Conservation (phyloP, 2,113 vertebrate genomes). For the Atherinomorus stipes region DNA sequence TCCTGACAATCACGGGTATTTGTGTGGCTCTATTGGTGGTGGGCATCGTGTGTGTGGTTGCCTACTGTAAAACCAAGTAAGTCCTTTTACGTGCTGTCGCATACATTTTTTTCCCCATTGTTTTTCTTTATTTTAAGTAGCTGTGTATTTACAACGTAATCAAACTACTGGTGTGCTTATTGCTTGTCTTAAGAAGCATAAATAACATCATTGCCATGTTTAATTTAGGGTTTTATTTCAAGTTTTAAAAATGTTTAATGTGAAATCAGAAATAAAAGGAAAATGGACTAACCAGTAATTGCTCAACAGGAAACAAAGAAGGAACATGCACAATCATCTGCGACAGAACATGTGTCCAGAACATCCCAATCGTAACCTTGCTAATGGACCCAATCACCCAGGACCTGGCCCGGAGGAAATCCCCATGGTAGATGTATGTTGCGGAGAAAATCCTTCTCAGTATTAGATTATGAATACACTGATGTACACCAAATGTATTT, state of each 20-base stretch:
- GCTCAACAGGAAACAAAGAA: constrained; percentile 92
- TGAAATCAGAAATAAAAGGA: not conserved
- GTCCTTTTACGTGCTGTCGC: constrained; percentile 67
- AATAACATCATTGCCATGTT: not conserved
- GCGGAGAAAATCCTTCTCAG: constrained; percentile 16
- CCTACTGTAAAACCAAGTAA: constrained; percentile 99
- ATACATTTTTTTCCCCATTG: too few species aligned
- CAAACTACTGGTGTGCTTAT: too few species aligned
- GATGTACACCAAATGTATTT: constrained; percentile 22
- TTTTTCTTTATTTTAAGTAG: not conserved
- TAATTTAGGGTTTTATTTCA: not conserved
- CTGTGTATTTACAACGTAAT: too few species aligned
- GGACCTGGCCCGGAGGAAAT: constrained; percentile 96
- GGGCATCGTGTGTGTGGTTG: constrained; percentile 98
- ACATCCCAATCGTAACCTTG: constrained; percentile 93
- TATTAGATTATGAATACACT: constrained; percentile 7
- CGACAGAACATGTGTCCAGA: constrained; percentile 96
- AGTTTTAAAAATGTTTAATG: not conserved
- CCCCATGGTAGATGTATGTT: constrained; percentile 96
- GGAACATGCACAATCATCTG: constrained; percentile 97
- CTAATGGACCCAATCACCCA: constrained; percentile 96
- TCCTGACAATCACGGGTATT: constrained; percentile 98
- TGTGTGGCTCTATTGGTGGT: constrained; percentile 97
- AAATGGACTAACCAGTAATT: constrained; percentile 40
- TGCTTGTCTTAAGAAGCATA: not conserved